Base-by-base conservation (phyloP, 2,888 invertebrate species). In the Drosophila mayaguana region DNA sequence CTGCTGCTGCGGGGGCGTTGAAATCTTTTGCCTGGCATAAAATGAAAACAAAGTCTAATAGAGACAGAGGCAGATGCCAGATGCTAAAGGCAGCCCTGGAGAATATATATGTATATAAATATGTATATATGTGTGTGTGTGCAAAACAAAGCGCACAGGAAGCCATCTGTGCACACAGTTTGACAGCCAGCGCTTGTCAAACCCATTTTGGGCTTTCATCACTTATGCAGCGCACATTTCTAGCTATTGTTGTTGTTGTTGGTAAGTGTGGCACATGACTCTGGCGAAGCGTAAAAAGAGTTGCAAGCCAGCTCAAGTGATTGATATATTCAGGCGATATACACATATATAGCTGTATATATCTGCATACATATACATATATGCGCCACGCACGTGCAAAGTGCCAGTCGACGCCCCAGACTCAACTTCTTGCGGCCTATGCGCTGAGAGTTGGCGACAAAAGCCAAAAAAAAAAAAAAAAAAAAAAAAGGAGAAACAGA, bases 371-470 rank as follows among this genome's bases (percentile, higher is more conserved):
- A 18, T 6, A 28, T 50, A 18, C 16, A 18, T 51, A 14, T 34
- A 8, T n/a, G 54, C 22, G 53, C 53, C 53, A 80, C 74, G 84
- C 83, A 83, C 84, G 83, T 87, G 84, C 81, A 81, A 65, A 80
- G 65, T 74, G 68, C 42, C 54, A 38, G 45, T 32, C 62, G 61
- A 46, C 42, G 43, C 50, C 22, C 51, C 28, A 60, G 54, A n/a
- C n/a, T 25, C 48, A 22, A 22, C 38, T 32, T 32, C 51, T 42
- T 34, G 11, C 5, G n/a, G n/a, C n/a, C n/a, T n/a, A n/a, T 28
- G 28, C 22, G 45, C 43, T 51, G 48, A 25, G 28, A 46, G 36
- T 40, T 42, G 63, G 40, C 50, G 22, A 63, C 63, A 36, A 34
- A 60, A 60, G 18, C 18, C 40, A 54, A 54, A 38, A 54, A 14